Conservation (phyloP, 2,888 invertebrate genomes). For the Pandemis cinnamomeana region DNA sequence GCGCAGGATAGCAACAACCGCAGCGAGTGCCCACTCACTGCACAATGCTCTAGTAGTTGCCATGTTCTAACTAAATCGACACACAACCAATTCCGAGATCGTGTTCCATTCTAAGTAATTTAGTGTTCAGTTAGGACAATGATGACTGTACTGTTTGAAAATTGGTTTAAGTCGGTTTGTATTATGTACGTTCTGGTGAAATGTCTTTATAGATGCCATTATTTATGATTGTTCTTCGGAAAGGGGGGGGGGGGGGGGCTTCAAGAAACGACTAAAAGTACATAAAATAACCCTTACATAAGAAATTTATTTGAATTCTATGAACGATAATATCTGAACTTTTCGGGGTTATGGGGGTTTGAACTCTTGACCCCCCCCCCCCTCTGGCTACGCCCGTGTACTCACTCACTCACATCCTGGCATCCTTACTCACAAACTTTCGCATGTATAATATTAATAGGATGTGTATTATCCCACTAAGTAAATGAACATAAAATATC, state of each 20-base stretch:
- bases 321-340: too few species aligned
- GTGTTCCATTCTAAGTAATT: constrained; percentile 39
- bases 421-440: too few species aligned
- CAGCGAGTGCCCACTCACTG: constrained; percentile 31
- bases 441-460: too few species aligned
- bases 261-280: too few species aligned
- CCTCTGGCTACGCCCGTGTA: too few species aligned
- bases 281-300: too few species aligned
- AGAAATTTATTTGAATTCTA: too few species aligned
- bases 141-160: constrained; percentile 22
- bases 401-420: too few species aligned
- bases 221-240: neutral
- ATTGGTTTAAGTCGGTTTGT: constrained; percentile 1
- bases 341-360: too few species aligned
- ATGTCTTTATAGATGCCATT: neutral
- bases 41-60: constrained; percentile 26
- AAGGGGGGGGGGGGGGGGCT: too few species aligned
- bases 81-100: constrained; percentile 38
- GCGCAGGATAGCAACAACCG: constrained; percentile 18
- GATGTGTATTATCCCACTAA: neutral
- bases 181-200: neutral
- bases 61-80: constrained; percentile 37
- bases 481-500: neutral
- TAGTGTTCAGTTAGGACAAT: constrained; percentile 30
- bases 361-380: too few species aligned